phyloP scores from a whole-genome alignment of 2,113 vertebrate genomes.

The Muntiacus reevesi region DNA sequence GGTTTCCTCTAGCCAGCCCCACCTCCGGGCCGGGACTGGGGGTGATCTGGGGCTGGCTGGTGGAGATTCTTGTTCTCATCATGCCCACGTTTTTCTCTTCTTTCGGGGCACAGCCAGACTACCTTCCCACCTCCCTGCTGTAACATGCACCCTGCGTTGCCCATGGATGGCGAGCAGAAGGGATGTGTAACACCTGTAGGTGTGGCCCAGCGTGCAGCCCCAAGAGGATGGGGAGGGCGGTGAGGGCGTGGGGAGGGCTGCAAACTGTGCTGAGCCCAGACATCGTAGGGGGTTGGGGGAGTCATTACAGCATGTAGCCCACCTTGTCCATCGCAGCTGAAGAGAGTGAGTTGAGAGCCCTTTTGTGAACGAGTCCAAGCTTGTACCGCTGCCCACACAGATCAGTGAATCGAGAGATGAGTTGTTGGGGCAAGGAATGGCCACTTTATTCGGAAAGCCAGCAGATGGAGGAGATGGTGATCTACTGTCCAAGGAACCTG shows the following conservation, averaged over 20 bases:
- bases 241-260: not conserved
- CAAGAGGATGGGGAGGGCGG: not conserved
- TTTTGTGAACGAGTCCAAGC: not conserved
- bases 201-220: not conserved
- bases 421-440: not conserved
- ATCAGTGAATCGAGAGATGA: not conserved
- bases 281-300: rapidly evolving
- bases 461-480: not conserved
- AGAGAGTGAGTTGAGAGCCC: not conserved
- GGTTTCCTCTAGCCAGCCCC: not conserved
- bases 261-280: not conserved
- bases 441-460: not conserved
- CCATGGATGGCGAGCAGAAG: not conserved
- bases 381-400: not conserved
- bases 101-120: not conserved
- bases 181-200: too few species aligned
- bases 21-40: rapidly evolving
- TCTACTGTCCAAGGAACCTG: not conserved
- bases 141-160: not conserved
- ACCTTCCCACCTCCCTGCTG: not conserved
- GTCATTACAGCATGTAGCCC: not conserved
- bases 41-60: not conserved
- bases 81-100: not conserved
- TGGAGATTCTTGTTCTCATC: not conserved
- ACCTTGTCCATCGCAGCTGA: not conserved